Percentiles rank a stretch among this genome's conserved stretches.
phyloP scores from a whole-genome alignment of 2,888 invertebrate species.

The Amiota communis region DNA sequence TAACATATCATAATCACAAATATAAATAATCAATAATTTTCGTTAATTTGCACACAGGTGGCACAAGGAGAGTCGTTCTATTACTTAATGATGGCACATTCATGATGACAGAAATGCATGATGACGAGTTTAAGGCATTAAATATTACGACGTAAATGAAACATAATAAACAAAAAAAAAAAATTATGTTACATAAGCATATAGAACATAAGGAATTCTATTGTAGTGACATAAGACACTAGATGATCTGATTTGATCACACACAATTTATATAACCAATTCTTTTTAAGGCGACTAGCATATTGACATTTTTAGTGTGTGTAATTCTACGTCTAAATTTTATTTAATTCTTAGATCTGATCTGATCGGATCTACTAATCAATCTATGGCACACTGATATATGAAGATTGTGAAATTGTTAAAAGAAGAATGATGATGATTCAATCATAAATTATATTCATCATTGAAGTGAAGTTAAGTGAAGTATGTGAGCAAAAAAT shows the following conservation, averaged over 20 bases:
- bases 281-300: neutral
- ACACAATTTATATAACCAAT: neutral
- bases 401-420: no score
- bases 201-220: neutral
- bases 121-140: constrained; percentile 80
- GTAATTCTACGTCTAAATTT: no score
- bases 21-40: neutral
- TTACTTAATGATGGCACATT: constrained; percentile 88
- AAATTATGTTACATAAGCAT: neutral
- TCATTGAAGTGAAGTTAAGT: no score
- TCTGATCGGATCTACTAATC: no score
- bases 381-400: no score
- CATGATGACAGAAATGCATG: constrained; percentile 90
- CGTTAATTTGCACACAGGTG: constrained; percentile 76
- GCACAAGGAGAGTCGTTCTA: constrained; percentile 87
- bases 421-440: no score
- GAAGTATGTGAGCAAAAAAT: no score
- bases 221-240: neutral
- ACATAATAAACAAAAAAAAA: neutral
- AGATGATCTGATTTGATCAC: neutral
- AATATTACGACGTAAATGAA: constrained; percentile 70
- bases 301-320: no score
- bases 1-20: no score
- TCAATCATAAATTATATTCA: no score
- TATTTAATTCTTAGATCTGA: no score